phyloP scores from a whole-genome alignment of 2,888 invertebrate genomes.

The Lathronympha strigana region DNA sequence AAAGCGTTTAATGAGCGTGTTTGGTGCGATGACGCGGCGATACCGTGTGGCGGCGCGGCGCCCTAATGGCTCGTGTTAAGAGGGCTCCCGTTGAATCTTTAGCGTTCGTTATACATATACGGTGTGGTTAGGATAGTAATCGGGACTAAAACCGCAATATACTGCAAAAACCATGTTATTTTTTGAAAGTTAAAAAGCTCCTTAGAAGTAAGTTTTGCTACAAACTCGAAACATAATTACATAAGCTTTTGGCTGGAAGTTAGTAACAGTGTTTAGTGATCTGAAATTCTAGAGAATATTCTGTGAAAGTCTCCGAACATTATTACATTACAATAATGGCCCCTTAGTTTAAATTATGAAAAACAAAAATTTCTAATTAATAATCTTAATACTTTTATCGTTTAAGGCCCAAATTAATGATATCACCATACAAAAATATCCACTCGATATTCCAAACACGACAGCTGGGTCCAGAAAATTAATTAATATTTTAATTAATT shows the following conservation, averaged over 20 bases:
- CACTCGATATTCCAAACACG: constrained; percentile 24
- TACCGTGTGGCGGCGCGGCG: constrained; percentile 38
- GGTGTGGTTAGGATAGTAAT: neutral
- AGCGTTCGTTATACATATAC: constrained; percentile 1
- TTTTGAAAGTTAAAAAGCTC: neutral
- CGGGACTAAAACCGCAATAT: neutral
- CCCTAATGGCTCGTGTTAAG: constrained; percentile 37
- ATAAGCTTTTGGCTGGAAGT: neutral
- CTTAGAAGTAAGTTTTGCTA: neutral
- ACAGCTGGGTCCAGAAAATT: constrained; percentile 31
- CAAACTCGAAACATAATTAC: neutral
- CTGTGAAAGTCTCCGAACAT: no score
- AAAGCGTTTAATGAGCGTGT: constrained; percentile 54
- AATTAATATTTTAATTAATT: constrained; percentile 39
- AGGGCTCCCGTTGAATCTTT: constrained; percentile 3
- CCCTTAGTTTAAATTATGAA: no score
- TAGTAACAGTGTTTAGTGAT: no score
- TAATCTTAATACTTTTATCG: neutral
- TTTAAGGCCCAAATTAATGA: constrained; percentile 2
- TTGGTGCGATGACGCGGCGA: constrained; percentile 43
- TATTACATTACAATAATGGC: no score
- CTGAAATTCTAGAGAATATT: no score
- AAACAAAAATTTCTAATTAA: no score
- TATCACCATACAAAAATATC: constrained; percentile 13
- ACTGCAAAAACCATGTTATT: constrained; percentile 7